These are phyloP conservation scores for Vanessa cardui DNA, from an alignment of 2,888 invertebrate species.

Conservation along the genomic window DNA sequence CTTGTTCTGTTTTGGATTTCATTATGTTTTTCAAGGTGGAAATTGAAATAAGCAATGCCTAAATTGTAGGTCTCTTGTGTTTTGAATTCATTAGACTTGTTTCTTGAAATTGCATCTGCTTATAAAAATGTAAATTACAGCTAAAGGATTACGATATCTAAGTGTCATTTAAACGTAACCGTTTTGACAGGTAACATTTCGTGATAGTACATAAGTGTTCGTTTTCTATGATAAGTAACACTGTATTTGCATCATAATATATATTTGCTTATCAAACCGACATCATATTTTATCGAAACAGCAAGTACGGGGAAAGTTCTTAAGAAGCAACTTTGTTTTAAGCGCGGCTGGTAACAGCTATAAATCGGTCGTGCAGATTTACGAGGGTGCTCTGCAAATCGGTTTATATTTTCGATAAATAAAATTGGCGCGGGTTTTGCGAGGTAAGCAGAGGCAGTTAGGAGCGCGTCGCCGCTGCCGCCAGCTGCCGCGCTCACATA, in stretches of 20 bases:
- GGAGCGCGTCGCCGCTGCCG: conserved; percentile 70
- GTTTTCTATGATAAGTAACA: background rate
- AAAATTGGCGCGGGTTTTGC: conserved; percentile 83
- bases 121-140: background rate
- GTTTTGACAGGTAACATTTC: no score
- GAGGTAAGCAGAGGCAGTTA: conserved; percentile 82
- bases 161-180: background rate
- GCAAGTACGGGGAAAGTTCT: conserved; percentile 60
- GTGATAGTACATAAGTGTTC: background rate
- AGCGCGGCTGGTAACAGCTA: conserved; percentile 78
- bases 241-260: background rate
- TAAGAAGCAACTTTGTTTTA: conserved; percentile 74
- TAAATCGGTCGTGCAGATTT: conserved; percentile 80
- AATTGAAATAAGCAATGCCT: background rate
- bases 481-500: conserved; percentile 73
- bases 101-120: no score
- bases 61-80: no score
- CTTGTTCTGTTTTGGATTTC: background rate
- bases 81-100: no score
- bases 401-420: conserved; percentile 84
- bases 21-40: background rate
- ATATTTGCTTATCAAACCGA: background rate
- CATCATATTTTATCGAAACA: conserved; percentile 39
- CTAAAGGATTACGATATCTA: background rate
- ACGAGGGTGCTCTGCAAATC: conserved; percentile 81